These are phyloP conservation scores for Heliconius hortense DNA, from an alignment of 2,888 invertebrate species.

Conservation along the genomic window DNA sequence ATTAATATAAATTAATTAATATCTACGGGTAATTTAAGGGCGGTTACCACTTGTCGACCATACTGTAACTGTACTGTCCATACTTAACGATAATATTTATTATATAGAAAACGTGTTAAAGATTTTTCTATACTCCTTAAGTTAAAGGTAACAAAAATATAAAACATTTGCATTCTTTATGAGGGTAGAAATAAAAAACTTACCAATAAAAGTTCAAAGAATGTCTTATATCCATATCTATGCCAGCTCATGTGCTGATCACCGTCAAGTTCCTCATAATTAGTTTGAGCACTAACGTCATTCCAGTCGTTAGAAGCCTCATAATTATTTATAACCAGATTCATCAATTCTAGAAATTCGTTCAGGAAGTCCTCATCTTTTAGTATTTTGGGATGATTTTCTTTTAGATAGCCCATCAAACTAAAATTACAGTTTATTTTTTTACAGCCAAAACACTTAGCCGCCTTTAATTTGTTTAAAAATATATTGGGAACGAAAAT, in stretches of 20 bases:
- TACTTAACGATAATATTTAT: no score
- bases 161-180: not conserved
- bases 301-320: conserved; percentile 53
- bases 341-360: conserved; percentile 48
- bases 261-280: conserved; percentile 46
- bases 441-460: no score
- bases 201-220: conserved; percentile 50
- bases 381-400: conserved; percentile 46
- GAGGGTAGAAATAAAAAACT: not conserved
- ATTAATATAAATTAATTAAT: no score
- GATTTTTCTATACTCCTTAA: no score
- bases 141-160: no score
- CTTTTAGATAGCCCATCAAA: conserved; percentile 43
- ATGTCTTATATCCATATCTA: conserved; percentile 51
- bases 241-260: conserved; percentile 53
- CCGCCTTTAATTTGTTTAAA: no score
- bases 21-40: no score
- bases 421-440: conserved; percentile 29
- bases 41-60: no score
- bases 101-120: no score
- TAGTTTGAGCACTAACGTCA: conserved; percentile 47
- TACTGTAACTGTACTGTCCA: no score
- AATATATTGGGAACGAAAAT: no score
- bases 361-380: conserved; percentile 48
- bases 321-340: conserved; percentile 48